Evolutionary conservation across 2,113 vertebrate genomes (phyloP).

Genomic region (Maccullochella peelii): DNA sequence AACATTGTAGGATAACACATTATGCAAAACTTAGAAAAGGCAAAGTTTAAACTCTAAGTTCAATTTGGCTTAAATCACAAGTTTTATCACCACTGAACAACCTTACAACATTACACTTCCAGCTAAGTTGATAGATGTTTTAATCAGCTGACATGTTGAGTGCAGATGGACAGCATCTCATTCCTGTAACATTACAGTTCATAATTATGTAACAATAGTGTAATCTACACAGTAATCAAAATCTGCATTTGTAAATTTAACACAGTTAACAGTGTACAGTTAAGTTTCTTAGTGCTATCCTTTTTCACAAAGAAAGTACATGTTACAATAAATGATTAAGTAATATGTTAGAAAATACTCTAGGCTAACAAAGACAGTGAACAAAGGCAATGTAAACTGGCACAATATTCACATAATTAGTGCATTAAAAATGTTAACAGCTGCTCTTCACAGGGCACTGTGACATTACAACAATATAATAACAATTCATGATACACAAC

Average conservation of each 20-base stretch:
- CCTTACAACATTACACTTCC: background rate
- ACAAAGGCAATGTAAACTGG: slow-evolving; percentile 54
- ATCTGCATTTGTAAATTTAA: slow-evolving; percentile 10
- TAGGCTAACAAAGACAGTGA: slow-evolving; percentile 23
- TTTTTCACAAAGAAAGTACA: background rate
- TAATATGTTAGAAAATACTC: slow-evolving; percentile 27
- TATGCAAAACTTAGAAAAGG: slow-evolving; percentile 37
- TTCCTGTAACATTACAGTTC: background rate
- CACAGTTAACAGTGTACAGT: background rate
- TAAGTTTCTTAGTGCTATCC: background rate
- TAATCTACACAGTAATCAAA: slow-evolving; percentile 5
- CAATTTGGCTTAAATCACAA: slow-evolving; percentile 21
- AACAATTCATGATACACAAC: slow-evolving; percentile 24
- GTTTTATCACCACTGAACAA: background rate
- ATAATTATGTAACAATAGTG: background rate
- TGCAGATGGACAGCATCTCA: background rate
- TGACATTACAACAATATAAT: background rate
- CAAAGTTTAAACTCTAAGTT: slow-evolving; percentile 4
- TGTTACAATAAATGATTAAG: slow-evolving; percentile 2
- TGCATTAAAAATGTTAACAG: slow-evolving; percentile 62
- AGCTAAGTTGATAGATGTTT: background rate
- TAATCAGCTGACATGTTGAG: background rate
- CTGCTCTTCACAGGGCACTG: slow-evolving; percentile 44
- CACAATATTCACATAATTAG: slow-evolving; percentile 66
- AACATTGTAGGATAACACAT: slow-evolving; percentile 20